Base-by-base conservation (phyloP, 2,113 vertebrate species). In the Alethe diademata region DNA sequence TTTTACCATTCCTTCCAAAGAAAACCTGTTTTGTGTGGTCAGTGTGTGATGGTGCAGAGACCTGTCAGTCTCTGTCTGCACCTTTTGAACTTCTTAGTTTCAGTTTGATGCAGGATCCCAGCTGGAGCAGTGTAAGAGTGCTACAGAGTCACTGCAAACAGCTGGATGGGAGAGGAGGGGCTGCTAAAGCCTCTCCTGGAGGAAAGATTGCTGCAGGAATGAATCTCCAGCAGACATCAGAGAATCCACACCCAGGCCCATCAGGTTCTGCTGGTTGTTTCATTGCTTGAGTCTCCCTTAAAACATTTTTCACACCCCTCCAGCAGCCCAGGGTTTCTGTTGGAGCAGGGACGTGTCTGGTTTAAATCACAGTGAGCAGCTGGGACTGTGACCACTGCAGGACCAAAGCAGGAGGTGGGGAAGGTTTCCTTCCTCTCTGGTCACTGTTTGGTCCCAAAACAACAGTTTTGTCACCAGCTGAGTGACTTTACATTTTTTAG, bases 351-450 rank as follows among this genome's bases (percentile, higher is more conserved):
- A 6, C 0, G 6, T 2, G 26, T 43, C 64, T 65, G 84, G 36
- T 38, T 71, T 35, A 8, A 56, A 6, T 29, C 51, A 9, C 25
- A 74, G n/a, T 9, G 53, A 86, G 47, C 72, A 43, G 23, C 47
- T 7, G 50, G 0, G 5, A 8, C 58, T 9, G 35, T 3, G 48
- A 5, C 50, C 60, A 10, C 20, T 4, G 3, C 31, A 20, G 89
- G 31, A 24, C 26, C 53, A 12, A 15, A 12, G 58, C 0, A 0
- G 35, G 2, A 20, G 15, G 1, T 28, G 31, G 26, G 4, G 43
- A 58, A 16, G 36, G 33, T 11, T 62, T 20, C 6, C 43, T 25
- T 54, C 43, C n/a, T 62, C 61, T 51, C 56, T 0, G 2, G 29
- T 23, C 74, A 28, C 70, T 64, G 25, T 20, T 57, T 33, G 23